Conservation (phyloP, 2,113 vertebrate species). For the Aramus guarauna region DNA sequence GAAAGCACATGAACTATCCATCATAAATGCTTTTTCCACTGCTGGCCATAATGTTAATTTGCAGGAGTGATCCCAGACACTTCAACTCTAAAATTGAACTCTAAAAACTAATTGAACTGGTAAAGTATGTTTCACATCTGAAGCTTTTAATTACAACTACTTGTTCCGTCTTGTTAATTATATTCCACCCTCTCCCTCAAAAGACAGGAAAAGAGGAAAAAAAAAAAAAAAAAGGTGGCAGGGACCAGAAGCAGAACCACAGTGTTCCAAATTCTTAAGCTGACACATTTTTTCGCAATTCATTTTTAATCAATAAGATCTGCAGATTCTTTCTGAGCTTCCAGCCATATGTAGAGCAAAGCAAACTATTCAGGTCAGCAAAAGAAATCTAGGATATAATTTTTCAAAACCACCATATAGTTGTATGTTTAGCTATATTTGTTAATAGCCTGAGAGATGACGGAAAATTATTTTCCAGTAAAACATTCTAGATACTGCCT, state of each 20-base stretch:
- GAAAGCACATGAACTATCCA: neutral
- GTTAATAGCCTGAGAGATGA: neutral
- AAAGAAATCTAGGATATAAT: neutral
- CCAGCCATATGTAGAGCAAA: neutral
- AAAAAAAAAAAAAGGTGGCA: neutral
- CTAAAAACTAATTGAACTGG: neutral
- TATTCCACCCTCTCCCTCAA: neutral
- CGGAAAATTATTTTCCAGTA: neutral
- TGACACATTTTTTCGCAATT: neutral
- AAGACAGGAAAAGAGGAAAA: neutral
- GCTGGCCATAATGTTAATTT: neutral
- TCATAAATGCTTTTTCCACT: neutral
- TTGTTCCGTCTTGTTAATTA: neutral
- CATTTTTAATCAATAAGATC: neutral
- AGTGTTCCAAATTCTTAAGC: neutral
- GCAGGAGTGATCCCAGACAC: neutral
- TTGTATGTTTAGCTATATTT: rapidly evolving
- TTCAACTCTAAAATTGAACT: neutral
- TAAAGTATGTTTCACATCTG: neutral
- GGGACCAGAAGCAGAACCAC: neutral
- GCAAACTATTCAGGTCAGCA: neutral
- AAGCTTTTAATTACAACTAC: neutral
- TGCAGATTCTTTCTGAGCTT: neutral
- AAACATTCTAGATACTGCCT: neutral
- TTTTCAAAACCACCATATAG: neutral